Conservation (phyloP, 2,113 vertebrate genomes). For the Setophaga kirtlandii region DNA sequence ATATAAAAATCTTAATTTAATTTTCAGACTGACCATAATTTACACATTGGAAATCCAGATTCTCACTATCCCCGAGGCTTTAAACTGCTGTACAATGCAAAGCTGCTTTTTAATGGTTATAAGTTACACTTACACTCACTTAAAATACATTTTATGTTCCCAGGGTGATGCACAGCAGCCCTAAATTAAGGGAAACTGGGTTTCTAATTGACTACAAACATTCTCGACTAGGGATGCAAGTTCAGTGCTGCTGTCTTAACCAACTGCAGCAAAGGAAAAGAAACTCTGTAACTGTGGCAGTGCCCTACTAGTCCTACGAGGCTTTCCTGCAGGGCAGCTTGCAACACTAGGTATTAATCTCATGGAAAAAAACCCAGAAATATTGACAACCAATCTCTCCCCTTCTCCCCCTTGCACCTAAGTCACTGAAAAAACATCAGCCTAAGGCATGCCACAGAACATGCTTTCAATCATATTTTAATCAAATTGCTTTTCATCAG, state of each 20-base stretch:
- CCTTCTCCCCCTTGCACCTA: neutral
- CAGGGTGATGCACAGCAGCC: constrained; percentile 1
- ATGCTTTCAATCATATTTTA: constrained; percentile 44
- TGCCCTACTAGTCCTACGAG: neutral
- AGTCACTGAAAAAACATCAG: neutral
- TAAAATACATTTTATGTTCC: constrained; percentile 31
- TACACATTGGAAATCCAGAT: neutral
- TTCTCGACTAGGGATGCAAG: neutral
- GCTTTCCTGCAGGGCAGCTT: neutral
- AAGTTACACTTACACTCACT: neutral
- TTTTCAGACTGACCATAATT: constrained; percentile 8
- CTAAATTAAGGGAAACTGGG: neutral
- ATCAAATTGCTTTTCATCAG: constrained; percentile 5
- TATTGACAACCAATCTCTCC: neutral
- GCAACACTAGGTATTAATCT: neutral
- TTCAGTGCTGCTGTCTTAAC: neutral
- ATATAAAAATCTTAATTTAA: neutral
- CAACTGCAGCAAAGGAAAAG: neutral
- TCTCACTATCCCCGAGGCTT: neutral
- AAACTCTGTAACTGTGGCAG: neutral
- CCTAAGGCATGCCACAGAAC: neutral
- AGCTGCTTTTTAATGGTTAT: constrained; percentile 2
- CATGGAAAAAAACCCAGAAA: neutral
- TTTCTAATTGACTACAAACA: constrained; percentile 14
- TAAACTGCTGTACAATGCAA: neutral